phyloP scores from a whole-genome alignment of 2,113 vertebrate genomes.

The human region DNA sequence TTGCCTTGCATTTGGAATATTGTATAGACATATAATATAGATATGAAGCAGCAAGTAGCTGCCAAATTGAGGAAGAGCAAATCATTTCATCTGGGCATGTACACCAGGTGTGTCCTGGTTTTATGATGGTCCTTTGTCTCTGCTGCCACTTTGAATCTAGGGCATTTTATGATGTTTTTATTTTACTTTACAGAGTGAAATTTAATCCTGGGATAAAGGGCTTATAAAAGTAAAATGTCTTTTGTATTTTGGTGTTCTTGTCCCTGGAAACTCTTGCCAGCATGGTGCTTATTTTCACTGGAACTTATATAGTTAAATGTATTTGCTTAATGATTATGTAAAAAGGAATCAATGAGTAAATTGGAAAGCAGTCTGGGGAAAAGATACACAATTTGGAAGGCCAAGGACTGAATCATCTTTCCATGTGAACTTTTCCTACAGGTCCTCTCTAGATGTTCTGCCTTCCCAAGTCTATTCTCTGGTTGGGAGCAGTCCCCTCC shows the following conservation, averaged over 20 bases:
- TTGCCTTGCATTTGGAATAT: background rate
- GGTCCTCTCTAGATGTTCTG: constrained; percentile 87
- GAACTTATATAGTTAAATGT: background rate
- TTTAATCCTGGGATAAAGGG: background rate
- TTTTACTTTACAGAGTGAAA: background rate
- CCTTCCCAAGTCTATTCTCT: constrained; percentile 88
- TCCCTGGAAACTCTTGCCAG: background rate
- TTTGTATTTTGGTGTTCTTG: constrained; percentile 1
- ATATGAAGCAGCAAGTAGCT: background rate
- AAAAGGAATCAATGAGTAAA: constrained; percentile 32
- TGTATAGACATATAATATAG: background rate
- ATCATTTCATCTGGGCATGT: background rate
- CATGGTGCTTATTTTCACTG: constrained; percentile 9
- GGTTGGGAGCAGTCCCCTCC: constrained; percentile 89
- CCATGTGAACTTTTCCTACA: constrained; percentile 73
- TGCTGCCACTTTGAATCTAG: background rate
- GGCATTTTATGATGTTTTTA: background rate
- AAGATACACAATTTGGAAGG: background rate
- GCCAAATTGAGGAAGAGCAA: background rate
- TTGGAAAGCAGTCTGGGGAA: background rate
- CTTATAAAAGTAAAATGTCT: background rate
- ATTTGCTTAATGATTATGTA: constrained; percentile 19
- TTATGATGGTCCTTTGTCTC: background rate
- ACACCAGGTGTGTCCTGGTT: background rate
- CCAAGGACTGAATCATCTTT: background rate